These are phyloP conservation scores for Aricia agestis DNA, from an alignment of 1,140 invertebrate species.

Conservation along the genomic window DNA sequence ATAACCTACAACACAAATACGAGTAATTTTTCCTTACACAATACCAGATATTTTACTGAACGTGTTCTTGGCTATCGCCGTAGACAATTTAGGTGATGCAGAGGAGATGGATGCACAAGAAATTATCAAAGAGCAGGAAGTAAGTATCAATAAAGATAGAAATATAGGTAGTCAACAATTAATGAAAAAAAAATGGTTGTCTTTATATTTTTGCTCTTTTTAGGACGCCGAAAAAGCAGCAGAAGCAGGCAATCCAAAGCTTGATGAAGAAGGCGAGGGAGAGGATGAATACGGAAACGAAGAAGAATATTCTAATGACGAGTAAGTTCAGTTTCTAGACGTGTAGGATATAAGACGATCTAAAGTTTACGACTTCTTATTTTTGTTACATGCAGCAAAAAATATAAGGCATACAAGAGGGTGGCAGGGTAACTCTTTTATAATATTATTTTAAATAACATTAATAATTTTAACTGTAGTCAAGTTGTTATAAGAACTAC, in stretches of 20 bases:
- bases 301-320: constrained; percentile 80
- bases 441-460: neutral
- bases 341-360: neutral
- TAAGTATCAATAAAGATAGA: neutral
- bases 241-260: constrained; percentile 62
- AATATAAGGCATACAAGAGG: constrained; percentile 56
- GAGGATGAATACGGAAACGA: constrained; percentile 83
- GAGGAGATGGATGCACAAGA: constrained; percentile 88
- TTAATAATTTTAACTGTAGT: neutral
- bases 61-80: constrained; percentile 99
- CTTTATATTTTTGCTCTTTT: neutral
- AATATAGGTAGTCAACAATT: too few species aligned
- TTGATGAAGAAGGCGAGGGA: constrained; percentile 75
- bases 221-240: constrained; percentile 57
- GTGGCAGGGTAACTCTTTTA: constrained; percentile 51
- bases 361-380: neutral
- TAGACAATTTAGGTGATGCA: constrained; percentile 99
- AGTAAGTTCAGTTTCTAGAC: constrained; percentile 52
- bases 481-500: neutral
- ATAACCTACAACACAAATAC: neutral
- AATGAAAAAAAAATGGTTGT: neutral
- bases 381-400: constrained; percentile 48
- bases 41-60: constrained; percentile 94
- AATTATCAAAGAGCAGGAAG: constrained; percentile 10
- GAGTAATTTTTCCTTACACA: constrained; percentile 21